phyloP scores from a whole-genome alignment of 2,888 invertebrate species.

The Apoderus coryli region DNA sequence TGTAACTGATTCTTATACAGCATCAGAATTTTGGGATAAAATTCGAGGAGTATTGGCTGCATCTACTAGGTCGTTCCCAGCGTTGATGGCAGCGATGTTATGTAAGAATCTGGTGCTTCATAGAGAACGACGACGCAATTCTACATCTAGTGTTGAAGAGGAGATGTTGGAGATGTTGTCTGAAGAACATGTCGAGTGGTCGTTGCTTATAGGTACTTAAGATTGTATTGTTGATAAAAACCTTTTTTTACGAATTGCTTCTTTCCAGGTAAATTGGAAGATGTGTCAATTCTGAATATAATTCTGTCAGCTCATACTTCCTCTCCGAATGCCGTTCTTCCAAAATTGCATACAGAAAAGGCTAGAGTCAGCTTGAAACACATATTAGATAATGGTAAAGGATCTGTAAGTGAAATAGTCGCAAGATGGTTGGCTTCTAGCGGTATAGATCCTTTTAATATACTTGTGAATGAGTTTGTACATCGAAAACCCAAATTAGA shows the following conservation, averaged over 20 bases:
- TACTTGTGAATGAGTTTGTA: constrained; percentile 39
- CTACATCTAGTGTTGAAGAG: constrained; percentile 25
- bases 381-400: constrained; percentile 49
- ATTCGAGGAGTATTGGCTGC: constrained; percentile 58
- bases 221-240: too few species aligned
- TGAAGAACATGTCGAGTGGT: constrained; percentile 77
- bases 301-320: constrained; percentile 42
- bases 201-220: constrained; percentile 59
- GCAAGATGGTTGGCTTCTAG: constrained; percentile 72
- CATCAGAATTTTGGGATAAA: constrained; percentile 71
- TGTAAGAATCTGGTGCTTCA: constrained; percentile 59
- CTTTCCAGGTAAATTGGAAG: constrained; percentile 66
- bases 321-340: constrained; percentile 30
- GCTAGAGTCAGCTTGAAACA: constrained; percentile 51
- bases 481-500: constrained; percentile 15
- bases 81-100: constrained; percentile 68
- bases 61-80: constrained; percentile 59
- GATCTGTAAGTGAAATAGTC: constrained; percentile 78
- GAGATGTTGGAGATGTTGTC: constrained; percentile 44
- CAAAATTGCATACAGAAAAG: constrained; percentile 39
- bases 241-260: too few species aligned
- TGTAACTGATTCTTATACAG: constrained; percentile 49
- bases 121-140: constrained; percentile 33
- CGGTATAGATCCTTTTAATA: constrained; percentile 50
- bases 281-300: constrained; percentile 65